A percentile compares a stretch with the other conserved stretches of the same genome.
phyloP scores from a whole-genome alignment of 64 coral and sea anemone species.

The Trachythela sp. region DNA sequence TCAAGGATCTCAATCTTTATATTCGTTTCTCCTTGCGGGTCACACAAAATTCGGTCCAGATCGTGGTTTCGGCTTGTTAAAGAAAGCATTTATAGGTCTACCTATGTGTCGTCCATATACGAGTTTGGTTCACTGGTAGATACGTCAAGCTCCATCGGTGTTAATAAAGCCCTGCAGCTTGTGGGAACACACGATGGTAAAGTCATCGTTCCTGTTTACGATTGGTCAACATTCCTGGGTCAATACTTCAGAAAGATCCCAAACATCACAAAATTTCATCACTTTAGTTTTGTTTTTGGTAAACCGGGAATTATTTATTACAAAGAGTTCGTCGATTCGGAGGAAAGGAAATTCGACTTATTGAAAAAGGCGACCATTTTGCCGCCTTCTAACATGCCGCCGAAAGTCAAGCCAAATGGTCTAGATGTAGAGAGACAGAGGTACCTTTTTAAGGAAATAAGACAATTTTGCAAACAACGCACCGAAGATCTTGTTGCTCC shows the following conservation, averaged over 20 bases:
- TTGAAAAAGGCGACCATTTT: background rate
- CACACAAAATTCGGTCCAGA: constrained; percentile 24
- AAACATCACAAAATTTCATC: background rate
- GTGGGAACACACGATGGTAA: constrained; percentile 33
- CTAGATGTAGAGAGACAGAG: too few species aligned
- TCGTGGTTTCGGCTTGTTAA: constrained; percentile 40
- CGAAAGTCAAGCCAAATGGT: too few species aligned
- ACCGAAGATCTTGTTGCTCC: too few species aligned
- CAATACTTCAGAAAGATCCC: constrained; percentile 47
- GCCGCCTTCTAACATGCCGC: too few species aligned
- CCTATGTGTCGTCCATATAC: constrained; percentile 28
- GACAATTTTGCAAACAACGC: too few species aligned
- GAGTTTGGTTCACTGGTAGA: constrained; percentile 38
- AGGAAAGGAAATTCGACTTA: background rate
- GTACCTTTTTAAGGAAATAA: too few species aligned
- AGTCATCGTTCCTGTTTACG: constrained; percentile 14
- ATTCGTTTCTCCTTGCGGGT: constrained; percentile 20
- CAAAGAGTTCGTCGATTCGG: background rate
- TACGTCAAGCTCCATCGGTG: background rate
- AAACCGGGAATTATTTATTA: background rate
- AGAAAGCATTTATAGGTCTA: constrained; percentile 29
- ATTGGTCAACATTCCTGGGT: background rate
- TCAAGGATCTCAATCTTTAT: too few species aligned
- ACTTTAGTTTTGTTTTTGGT: constrained; percentile 31
- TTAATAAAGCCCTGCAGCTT: constrained; percentile 52